Base-by-base conservation (phyloP, 2,888 invertebrate species). In the Chloroclysta siterata region DNA sequence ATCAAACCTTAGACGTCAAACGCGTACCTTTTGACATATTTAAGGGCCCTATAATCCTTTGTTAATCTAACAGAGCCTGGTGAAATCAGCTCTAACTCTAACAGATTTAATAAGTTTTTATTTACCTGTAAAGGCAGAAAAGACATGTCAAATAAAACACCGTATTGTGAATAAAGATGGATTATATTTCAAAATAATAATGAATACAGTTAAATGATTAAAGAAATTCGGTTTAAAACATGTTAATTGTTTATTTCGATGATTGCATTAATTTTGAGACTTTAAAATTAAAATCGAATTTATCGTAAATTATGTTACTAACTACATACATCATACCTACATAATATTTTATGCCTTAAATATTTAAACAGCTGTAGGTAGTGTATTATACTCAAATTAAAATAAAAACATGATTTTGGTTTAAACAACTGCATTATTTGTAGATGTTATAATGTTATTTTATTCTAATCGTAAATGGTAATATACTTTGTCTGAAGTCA, bases 161-260 rank as follows among this genome's bases (percentile, higher is more conserved):
- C 56, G 15, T 29, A 36, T 72, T 78, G 76, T 83, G 82, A 86
- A 87, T 87, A 84, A 84, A 78, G 77, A 47, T 78, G 84, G 68
- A 84, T 84, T 89, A 88, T 88, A 89, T 83, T 88, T 82, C 84
- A 85, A 50, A 83, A 80, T 76, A 68, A 84, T 76, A 84, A 83
- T 81, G 81, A 76, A 85, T 88, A 87, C 83, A 86, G 68, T 52
- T 52, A 59, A 51, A 41, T 68, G 79, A 80, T 85, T 83, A 84
- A 80, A 78, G 2, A 82, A 84, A 84, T 83, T 84, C 83, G 80
- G 83, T 80, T 87, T 83, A 81, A 74, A 76, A 75, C 57, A 63
- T 17, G 44, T 78, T 78, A 81, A 13, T 69, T 71, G 75, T 72
- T 72, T 72, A 70, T 67, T 73, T 78, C 74, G 72, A 72, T 79